Conservation (phyloP, 2,113 vertebrate species). For the Neogobius melanostomus region DNA sequence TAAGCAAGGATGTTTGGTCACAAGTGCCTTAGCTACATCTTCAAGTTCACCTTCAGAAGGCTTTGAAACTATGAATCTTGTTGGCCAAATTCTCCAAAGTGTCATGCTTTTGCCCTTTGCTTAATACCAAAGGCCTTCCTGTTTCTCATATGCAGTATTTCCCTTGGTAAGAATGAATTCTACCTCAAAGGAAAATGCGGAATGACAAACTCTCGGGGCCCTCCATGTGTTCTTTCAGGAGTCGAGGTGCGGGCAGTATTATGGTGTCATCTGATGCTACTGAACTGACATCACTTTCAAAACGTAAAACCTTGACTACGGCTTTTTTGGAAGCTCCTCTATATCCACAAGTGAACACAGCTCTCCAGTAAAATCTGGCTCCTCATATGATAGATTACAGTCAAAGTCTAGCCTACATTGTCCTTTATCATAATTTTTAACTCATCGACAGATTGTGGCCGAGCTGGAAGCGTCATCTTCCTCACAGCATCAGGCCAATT, state of each 20-base stretch:
- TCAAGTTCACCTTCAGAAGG: conserved; percentile 10
- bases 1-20: conserved; percentile 27
- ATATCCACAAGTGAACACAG: conserved; percentile 31
- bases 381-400: conserved; percentile 15
- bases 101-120: conserved; percentile 30
- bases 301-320: conserved; percentile 14
- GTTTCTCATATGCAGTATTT: conserved; percentile 21
- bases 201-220: conserved; percentile 25
- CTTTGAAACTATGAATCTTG: conserved; percentile 32
- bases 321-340: conserved; percentile 39
- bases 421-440: conserved; percentile 22
- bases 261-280: conserved; percentile 36
- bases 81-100: conserved; percentile 22
- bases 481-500: too few species aligned
- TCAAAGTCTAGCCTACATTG: conserved; percentile 12
- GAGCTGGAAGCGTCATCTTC: background rate
- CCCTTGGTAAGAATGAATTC: conserved; percentile 12
- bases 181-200: conserved; percentile 27
- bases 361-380: conserved; percentile 35
- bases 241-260: conserved; percentile 15
- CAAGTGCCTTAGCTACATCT: conserved; percentile 23
- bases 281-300: conserved; percentile 34
- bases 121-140: conserved; percentile 12
- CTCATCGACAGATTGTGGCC: conserved; percentile 16
- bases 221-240: conserved; percentile 1